Evolutionary conservation across 2,888 invertebrate genomes (phyloP).

Genomic region (Polydrusus tereticollis): DNA sequence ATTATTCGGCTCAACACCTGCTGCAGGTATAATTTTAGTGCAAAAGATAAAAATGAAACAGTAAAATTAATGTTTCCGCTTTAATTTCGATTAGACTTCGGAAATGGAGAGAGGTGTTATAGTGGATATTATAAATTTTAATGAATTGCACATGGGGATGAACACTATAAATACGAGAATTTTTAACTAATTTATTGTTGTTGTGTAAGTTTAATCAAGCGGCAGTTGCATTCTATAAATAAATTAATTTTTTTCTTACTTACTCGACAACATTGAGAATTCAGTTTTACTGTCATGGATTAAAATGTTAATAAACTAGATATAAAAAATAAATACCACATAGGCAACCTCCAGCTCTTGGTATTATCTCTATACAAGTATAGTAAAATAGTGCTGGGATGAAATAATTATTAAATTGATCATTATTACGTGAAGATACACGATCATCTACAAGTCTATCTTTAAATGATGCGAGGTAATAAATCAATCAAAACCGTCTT

Average conservation of each 20-base stretch:
- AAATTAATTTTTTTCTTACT: too few relatives aligned
- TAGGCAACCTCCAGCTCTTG: constrained; percentile 48
- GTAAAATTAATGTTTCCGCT: constrained; percentile 15
- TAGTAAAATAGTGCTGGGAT: constrained; percentile 32
- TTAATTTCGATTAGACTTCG: constrained; percentile 6
- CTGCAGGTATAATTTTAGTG: constrained; percentile 15
- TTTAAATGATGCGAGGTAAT: too few relatives aligned
- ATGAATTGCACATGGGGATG: not conserved
- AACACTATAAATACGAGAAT: not conserved
- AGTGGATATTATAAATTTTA: not conserved
- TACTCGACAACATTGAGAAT: too few relatives aligned
- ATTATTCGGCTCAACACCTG: constrained; percentile 22
- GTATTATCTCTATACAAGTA: constrained; percentile 49
- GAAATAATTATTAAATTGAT: too few relatives aligned
- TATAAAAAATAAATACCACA: constrained; percentile 53
- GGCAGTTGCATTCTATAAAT: too few relatives aligned
- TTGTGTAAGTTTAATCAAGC: not conserved
- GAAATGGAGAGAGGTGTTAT: not conserved
- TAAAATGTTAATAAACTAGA: too few relatives aligned
- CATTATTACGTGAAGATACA: constrained; percentile 38
- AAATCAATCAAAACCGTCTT: too few relatives aligned
- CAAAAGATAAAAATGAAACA: constrained; percentile 9
- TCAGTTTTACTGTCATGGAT: too few relatives aligned
- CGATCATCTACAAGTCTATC: too few relatives aligned
- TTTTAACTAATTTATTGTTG: not conserved